These are phyloP conservation scores for Mesopsocus fuscifrons DNA, from an alignment of 2,888 invertebrate genomes.

Conservation along the genomic window DNA sequence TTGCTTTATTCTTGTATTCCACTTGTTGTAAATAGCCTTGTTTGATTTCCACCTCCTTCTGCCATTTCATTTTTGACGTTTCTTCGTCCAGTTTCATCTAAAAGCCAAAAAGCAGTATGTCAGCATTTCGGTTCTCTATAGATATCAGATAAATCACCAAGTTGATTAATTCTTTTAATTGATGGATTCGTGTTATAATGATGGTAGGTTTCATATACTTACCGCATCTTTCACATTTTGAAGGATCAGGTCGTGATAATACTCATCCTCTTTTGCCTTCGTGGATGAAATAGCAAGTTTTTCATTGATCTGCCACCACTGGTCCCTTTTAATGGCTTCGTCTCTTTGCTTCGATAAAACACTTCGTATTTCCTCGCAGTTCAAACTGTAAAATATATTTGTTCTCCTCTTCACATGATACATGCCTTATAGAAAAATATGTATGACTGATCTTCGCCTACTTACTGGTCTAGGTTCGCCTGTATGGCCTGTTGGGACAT, in stretches of 20 bases:
- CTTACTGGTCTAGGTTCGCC: too few species aligned
- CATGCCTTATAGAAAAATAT: too few species aligned
- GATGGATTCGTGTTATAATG: too few species aligned
- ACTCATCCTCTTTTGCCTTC: conserved; percentile 1
- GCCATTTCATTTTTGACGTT: neutral
- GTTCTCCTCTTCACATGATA: neutral
- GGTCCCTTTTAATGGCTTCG: neutral
- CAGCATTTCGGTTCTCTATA: too few species aligned
- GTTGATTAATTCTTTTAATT: too few species aligned
- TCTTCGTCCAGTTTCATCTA: neutral
- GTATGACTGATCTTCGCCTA: too few species aligned
- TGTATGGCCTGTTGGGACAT: too few species aligned
- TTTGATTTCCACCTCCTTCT: neutral
- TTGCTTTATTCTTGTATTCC: neutral
- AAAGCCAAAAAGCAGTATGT: too few species aligned
- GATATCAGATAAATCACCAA: too few species aligned
- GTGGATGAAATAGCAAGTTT: neutral
- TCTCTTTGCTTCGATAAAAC: conserved; percentile 1
- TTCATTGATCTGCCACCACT: conserved; percentile 2
- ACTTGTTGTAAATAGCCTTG: neutral
- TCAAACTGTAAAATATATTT: neutral
- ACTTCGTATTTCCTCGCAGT: neutral
- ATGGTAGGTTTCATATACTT: too few species aligned
- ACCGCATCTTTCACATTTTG: conserved; percentile 1
- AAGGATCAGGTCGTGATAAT: conserved; percentile 3